Conservation (phyloP, 2,113 vertebrate species). For the Dicrurus megarhynchus region DNA sequence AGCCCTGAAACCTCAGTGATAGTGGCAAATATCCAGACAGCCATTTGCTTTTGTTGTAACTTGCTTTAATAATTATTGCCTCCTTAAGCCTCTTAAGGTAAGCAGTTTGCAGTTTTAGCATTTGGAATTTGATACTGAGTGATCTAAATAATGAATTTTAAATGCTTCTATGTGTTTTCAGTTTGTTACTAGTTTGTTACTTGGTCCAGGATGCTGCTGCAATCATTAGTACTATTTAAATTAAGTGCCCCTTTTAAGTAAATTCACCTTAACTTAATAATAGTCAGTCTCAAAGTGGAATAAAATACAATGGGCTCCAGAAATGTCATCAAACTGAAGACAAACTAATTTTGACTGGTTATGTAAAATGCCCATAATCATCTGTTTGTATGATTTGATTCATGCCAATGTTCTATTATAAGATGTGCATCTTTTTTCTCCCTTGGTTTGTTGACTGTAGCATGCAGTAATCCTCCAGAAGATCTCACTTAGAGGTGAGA, state of each 20-base stretch:
- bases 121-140: not conserved
- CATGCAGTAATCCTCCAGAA: conserved; percentile 15
- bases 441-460: not conserved
- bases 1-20: not conserved
- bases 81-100: not conserved
- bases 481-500: conserved; percentile 16
- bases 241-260: not conserved
- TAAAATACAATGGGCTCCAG: not conserved
- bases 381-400: conserved; percentile 26
- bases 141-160: not conserved
- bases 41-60: not conserved
- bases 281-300: not conserved
- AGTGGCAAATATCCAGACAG: not conserved
- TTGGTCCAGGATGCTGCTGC: not conserved
- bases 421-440: not conserved
- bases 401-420: not conserved
- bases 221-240: not conserved
- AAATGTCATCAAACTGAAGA: not conserved
- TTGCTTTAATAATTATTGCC: not conserved
- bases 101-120: not conserved
- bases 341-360: conserved; percentile 24
- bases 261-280: not conserved
- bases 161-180: not conserved
- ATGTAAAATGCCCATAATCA: conserved; percentile 23
- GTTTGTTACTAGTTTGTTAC: not conserved